Evolutionary conservation across 2,797 vertebrate genomes (phyloP), one percentile per base, ranked within the genome.

Genomic region (Typhlichthys eigenmanni): DNA sequence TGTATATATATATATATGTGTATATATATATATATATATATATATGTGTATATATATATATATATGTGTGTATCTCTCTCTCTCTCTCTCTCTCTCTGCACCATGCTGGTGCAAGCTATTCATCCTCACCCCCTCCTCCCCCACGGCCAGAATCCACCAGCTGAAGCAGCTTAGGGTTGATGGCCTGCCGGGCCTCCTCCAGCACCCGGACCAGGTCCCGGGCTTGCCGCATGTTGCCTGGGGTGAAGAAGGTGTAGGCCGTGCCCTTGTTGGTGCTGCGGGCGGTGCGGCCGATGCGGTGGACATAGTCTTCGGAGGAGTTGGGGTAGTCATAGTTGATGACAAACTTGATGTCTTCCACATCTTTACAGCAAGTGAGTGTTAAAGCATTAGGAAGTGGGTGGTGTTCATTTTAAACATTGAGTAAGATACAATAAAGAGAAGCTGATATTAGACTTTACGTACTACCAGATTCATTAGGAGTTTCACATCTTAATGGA

Each of bases 271-370:
- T 98, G 91, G 96, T 98, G 71, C 97, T 99, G 70, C 97, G 97
- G 46, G 97, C 97, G 0, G 97, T 99, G 56, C 97, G 95, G 43
- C 97, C 97, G 56, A 99, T 99, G 2, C 97, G 95, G 78, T 99
- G 97, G 75, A 99, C 97, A 0, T 99, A 99, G 88, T 99, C 97
- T 89, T 99, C 97, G 0, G 97, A 99, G 78, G 94, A 98, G 92
- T 92, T 98, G 69, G 97, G 97, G 88, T 98, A 99, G 92, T 99
- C 97, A 85, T 98, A 99, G 93, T 99, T 99, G 95, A 99, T 99
- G 91, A 99, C 97, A 89, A 99, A 99, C 92, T 99, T 99, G 79
- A 99, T 89, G 55, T 98, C 97, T 88, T 98, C 96, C 92, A 99
- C 97, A 1, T 99, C 97, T 98, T 92, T 79, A 69, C 59, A 62